Evolutionary conservation across 2,888 invertebrate species (phyloP).

Genomic region (Ichneumoninae sp.): DNA sequence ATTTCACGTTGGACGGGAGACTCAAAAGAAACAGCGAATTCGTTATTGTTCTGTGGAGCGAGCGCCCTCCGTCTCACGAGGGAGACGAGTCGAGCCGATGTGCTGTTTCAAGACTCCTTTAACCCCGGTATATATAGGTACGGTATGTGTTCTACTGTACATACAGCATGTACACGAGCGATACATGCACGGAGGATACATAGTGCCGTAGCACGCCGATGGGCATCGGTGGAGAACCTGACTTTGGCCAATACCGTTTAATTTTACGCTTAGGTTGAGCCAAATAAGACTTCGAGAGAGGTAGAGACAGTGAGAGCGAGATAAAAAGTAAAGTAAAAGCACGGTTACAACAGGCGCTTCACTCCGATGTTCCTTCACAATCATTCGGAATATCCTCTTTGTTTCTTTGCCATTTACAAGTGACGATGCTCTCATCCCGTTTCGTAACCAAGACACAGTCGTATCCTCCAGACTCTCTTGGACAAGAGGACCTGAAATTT

Average conservation of each 20-base stretch:
- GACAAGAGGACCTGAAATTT: conserved; percentile 2
- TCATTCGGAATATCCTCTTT: not conserved
- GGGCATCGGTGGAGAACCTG: not conserved
- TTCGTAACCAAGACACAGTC: not conserved
- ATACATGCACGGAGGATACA: not conserved
- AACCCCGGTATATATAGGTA: not conserved
- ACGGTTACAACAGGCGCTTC: conserved; percentile 7
- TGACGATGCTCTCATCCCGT: conserved; percentile 4
- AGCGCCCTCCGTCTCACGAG: conserved; percentile 21
- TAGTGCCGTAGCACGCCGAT: conserved; percentile 10
- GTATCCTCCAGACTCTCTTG: conserved; percentile 21
- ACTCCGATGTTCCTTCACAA: conserved; percentile 12
- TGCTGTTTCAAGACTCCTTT: conserved; percentile 30
- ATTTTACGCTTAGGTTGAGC: conserved; percentile 58
- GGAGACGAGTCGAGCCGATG: conserved; percentile 2
- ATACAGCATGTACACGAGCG: conserved; percentile 10
- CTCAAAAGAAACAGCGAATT: conserved; percentile 20
- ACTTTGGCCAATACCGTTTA: conserved; percentile 41
- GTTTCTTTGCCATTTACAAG: conserved; percentile 3
- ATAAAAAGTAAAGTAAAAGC: conserved; percentile 15
- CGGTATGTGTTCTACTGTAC: conserved; percentile 21
- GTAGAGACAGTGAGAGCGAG: not conserved
- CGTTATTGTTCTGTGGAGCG: conserved; percentile 3
- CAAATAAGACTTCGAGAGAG: conserved; percentile 48
- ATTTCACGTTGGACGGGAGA: conserved; percentile 15